Percentiles rank a stretch among this genome's conserved stretches.
Evolutionary conservation across 1,140 invertebrate genomes (phyloP).

Genomic region (Batillaria attramentaria): DNA sequence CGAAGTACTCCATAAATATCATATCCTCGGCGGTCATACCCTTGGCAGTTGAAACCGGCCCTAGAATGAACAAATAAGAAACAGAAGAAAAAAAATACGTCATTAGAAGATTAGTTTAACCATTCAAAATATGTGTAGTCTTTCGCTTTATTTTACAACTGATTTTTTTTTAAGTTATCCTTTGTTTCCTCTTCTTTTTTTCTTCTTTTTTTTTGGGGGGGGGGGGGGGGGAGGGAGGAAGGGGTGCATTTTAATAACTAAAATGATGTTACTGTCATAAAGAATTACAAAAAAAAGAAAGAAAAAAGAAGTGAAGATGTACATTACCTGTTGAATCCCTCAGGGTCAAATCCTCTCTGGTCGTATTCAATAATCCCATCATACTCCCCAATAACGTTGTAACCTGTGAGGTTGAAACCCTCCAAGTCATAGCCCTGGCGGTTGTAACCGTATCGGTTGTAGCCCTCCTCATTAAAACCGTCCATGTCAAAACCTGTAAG

Average conservation of each 20-base stretch:
- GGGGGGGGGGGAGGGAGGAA: neutral
- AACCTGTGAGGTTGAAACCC: conserved; percentile 59
- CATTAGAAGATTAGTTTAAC: too few relatives aligned
- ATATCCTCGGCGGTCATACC: conserved; percentile 51
- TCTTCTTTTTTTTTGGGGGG: too few relatives aligned
- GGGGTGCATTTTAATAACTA: neutral
- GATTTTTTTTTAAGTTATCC: too few relatives aligned
- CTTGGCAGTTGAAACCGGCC: conserved; percentile 59
- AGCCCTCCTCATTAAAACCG: conserved; percentile 54
- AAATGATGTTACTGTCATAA: too few relatives aligned
- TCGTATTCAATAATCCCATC: conserved; percentile 61
- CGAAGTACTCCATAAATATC: conserved; percentile 49
- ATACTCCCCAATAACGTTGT: conserved; percentile 57
- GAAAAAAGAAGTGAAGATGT: neutral
- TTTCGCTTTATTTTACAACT: too few relatives aligned
- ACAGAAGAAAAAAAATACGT: too few relatives aligned
- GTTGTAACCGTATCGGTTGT: conserved; percentile 55
- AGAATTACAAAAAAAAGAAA: neutral
- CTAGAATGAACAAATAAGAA: conserved; percentile 46
- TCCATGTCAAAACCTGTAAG: conserved; percentile 51
- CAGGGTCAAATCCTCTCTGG: conserved; percentile 52
- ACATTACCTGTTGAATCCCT: conserved; percentile 58
- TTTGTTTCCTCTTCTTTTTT: too few relatives aligned
- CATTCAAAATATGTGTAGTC: too few relatives aligned
- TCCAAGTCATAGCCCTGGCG: conserved; percentile 53